phyloP scores from a whole-genome alignment of 2,113 vertebrate genomes.

The Leiothrix lutea region DNA sequence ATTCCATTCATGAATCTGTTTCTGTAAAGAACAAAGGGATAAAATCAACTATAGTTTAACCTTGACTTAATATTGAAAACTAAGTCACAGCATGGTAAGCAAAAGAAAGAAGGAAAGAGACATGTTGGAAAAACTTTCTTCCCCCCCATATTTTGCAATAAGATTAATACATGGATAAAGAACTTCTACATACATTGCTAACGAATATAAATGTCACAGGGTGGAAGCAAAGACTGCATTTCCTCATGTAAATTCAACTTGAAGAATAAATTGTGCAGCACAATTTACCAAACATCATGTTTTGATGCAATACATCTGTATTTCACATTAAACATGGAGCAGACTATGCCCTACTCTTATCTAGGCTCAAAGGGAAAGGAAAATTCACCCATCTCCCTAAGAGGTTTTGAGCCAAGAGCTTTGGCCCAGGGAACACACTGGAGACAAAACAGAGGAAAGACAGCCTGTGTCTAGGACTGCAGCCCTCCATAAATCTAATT shows the following conservation, averaged over 20 bases:
- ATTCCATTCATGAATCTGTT: constrained; percentile 94
- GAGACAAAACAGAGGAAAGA: neutral
- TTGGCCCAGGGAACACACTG: neutral
- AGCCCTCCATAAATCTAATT: neutral
- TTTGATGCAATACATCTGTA: neutral
- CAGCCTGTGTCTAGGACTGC: too few relatives aligned
- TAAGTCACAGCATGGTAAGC: neutral
- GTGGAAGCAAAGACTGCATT: neutral
- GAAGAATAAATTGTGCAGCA: neutral
- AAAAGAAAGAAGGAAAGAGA: neutral
- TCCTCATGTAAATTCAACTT: neutral
- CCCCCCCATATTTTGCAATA: neutral
- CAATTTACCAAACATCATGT: neutral
- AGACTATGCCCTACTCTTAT: neutral
- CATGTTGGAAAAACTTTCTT: too few relatives aligned
- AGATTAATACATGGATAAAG: neutral
- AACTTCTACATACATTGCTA: neutral
- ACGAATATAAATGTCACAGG: neutral
- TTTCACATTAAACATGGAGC: neutral
- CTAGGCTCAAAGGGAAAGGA: neutral
- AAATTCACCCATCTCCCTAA: neutral
- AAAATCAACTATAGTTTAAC: neutral
- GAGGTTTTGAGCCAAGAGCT: neutral
- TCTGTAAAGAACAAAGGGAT: constrained; percentile 74
- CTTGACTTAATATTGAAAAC: neutral